Evolutionary conservation across 2,888 invertebrate genomes (phyloP), one percentile per base, ranked within the genome.

Genomic region (Melanargia galathea): DNA sequence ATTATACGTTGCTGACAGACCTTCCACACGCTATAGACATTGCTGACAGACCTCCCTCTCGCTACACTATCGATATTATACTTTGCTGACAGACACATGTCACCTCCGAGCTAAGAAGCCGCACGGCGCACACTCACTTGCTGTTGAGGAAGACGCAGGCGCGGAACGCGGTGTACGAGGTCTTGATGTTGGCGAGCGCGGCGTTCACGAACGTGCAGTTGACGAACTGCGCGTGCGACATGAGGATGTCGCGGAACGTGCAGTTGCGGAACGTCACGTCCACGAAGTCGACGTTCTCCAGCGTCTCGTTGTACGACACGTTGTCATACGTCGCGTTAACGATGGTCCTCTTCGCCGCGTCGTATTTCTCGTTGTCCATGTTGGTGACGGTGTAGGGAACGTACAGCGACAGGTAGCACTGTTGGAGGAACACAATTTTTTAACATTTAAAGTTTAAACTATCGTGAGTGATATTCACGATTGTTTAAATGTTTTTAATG

Each of bases 221-320:
- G 70, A 88, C 84, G 80, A 96, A 96, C 64, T 93, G 87, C 20
- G 95, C 95, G 74, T 96, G 95, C 65, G 94, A 95, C 80, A 96
- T 90, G 71, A 95, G 86, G 81, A 95, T 90, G 71, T 94, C 94
- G 20, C 92, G 90, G 79, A 95, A 95, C 20, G 93, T 93, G 75
- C 94, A 94, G 67, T 94, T 93, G 33, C 81, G 79, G 80, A 95
- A 95, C 13, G 87, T 86, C 2, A 92, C 92, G 65, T 93, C 90
- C 64, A 81, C 83, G 75, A 93, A 95, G 68, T 93, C 92, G 13
- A 93, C 82, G 79, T 96, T 96, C 73, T 95, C 87, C 3, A 87
- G 55, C 0, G 94, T 93, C 11, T 82, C 83, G 74, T 93, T 94
- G 82, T 94, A 94, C n/a, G 87, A 83, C 0, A 75, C 69, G 61